These are phyloP conservation scores for Mormyrus proboscirostris DNA, from an alignment of 2,797 vertebrate species.

Conservation along the genomic window DNA sequence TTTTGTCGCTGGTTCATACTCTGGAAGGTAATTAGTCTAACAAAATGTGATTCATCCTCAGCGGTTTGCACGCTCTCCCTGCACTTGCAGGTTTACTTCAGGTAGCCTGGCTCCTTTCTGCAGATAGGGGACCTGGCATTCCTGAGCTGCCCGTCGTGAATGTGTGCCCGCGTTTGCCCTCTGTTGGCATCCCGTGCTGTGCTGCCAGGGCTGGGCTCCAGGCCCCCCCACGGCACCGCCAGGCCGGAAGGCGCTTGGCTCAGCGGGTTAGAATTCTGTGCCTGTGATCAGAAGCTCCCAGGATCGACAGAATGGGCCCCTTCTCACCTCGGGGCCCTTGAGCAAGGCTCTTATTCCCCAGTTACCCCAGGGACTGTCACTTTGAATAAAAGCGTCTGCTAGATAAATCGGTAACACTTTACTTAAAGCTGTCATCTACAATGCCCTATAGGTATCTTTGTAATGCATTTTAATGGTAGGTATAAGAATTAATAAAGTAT, in stretches of 20 bases:
- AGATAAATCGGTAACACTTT: not conserved
- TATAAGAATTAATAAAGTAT: not conserved
- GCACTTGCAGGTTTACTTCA: not conserved
- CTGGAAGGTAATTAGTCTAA: not conserved
- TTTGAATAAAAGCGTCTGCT: not conserved
- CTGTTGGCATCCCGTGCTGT: not conserved
- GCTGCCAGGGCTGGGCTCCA: not conserved
- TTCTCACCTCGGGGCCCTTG: not conserved
- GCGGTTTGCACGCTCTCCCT: not conserved
- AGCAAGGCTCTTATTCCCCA: not conserved
- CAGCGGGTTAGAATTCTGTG: not conserved
- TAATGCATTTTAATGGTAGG: not conserved
- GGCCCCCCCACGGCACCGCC: not conserved
- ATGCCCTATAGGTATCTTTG: not conserved
- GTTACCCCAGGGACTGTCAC: not conserved
- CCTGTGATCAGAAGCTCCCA: not conserved
- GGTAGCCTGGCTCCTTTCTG: not conserved
- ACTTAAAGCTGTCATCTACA: not conserved
- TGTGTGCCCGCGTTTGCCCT: not conserved
- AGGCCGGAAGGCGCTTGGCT: not conserved
- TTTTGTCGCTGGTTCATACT: not conserved
- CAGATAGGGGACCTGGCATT: not conserved
- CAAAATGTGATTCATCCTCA: not conserved
- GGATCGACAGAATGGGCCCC: not conserved
- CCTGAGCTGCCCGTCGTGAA: not conserved